These are phyloP conservation scores for Trissonchulus sp. DNA, from an alignment of 2,888 invertebrate species.

Conservation along the genomic window DNA sequence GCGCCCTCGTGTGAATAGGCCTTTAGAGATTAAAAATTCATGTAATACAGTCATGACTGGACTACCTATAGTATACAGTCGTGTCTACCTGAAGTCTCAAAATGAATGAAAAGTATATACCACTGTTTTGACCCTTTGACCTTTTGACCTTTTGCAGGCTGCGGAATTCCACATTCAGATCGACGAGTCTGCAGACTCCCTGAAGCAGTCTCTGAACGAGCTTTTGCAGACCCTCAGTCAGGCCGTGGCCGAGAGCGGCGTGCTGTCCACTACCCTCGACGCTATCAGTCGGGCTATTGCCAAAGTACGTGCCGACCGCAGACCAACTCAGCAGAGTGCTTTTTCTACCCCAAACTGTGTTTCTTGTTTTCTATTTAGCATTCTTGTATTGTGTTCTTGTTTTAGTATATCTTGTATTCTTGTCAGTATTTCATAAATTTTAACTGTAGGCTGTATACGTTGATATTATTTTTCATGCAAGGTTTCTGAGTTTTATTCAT, in stretches of 20 bases:
- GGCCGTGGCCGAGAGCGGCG: constrained; percentile 59
- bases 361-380: background rate
- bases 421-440: too few relatives aligned
- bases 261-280: constrained; percentile 80
- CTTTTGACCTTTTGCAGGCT: constrained; percentile 59
- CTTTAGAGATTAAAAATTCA: too few relatives aligned
- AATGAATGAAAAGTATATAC: too few relatives aligned
- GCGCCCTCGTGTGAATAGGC: too few relatives aligned
- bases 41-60: too few relatives aligned
- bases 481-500: background rate
- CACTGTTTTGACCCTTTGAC: too few relatives aligned
- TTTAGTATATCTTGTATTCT: too few relatives aligned
- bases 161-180: constrained; percentile 68
- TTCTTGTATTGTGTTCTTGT: too few relatives aligned
- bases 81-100: too few relatives aligned
- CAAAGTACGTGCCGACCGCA: constrained; percentile 42
- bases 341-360: background rate
- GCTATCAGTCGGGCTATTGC: constrained; percentile 80
- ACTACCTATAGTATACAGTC: too few relatives aligned
- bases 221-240: constrained; percentile 67
- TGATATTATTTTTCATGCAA: constrained; percentile 30
- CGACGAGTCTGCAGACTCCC: constrained; percentile 70
- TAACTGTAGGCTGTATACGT: too few relatives aligned
- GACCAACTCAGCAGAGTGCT: constrained; percentile 31
- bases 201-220: constrained; percentile 70